Evolutionary conservation across 1,140 invertebrate genomes (phyloP).

Genomic region (Psix sp.): DNA sequence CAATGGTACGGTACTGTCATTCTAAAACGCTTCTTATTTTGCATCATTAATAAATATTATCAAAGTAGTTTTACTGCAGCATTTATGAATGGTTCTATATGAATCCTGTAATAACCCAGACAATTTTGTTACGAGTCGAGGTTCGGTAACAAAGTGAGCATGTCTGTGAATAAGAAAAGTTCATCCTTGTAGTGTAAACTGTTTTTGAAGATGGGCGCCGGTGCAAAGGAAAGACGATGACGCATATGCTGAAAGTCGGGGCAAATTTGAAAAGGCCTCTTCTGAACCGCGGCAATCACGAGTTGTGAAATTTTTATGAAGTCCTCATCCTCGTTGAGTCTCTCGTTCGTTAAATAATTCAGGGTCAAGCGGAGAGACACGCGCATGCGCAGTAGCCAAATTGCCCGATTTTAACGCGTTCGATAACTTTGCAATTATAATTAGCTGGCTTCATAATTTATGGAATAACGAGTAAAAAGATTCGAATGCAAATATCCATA

Average conservation of each 20-base stretch:
- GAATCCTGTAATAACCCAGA: no score
- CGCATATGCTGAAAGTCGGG: conserved; percentile 51
- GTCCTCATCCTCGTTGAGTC: conserved; percentile 67
- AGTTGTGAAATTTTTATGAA: conserved; percentile 74
- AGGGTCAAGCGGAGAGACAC: conserved; percentile 70
- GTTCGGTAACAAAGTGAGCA: conserved; percentile 19
- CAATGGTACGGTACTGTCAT: no score
- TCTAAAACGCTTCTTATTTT: no score
- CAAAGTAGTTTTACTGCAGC: no score
- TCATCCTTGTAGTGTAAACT: conserved; percentile 43
- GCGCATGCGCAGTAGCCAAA: no score
- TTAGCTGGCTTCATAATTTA: no score
- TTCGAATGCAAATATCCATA: no score
- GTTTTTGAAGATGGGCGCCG: conserved; percentile 40
- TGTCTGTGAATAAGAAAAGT: conserved; percentile 46
- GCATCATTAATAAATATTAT: no score
- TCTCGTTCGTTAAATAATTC: conserved; percentile 73
- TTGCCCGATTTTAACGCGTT: no score
- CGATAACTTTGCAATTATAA: no score
- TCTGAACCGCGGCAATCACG: conserved; percentile 71
- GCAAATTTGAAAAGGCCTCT: conserved; percentile 66
- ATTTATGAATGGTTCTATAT: no score
- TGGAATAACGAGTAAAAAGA: no score
- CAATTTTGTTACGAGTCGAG: conserved; percentile 1
- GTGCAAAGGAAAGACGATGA: conserved; percentile 45